Evolutionary conservation across 2,113 vertebrate species (phyloP), one percentile per base, ranked within the genome.

Genomic region (Caranx melampygus): DNA sequence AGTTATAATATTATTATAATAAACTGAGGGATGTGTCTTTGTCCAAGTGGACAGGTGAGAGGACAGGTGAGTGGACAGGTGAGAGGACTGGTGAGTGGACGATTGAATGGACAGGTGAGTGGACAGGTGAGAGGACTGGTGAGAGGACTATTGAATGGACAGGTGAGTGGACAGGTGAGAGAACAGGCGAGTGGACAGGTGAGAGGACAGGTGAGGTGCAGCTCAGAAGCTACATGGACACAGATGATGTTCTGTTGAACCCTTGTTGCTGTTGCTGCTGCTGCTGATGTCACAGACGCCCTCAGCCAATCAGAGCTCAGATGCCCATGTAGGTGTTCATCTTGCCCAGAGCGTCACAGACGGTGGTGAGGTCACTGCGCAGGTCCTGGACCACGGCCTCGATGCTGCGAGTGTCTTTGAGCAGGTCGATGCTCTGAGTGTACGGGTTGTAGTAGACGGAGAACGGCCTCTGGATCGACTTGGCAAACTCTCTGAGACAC

Each of bases 371-470:
- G 94, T 99, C 97, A 0, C 97, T 96, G 83, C 98, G 96, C 33
- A 99, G 96, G 85, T 98, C 97, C 82, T 97, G 97, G 21, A 99
- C 97, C 79, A 99, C 97, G 0, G 96, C 96, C 89, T 99, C 97
- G 73, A 99, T 97, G 89, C 97, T 96, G 84, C 96, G 94, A 37
- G 97, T 98, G 89, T 99, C 97, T 90, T 98, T 99, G 77, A 99
- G 95, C 85, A 98, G 96, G 92, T 99, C 97, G 58, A 99, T 88
- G 81, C 97, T 98, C 93, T 98, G 97, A 0, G 98, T 99, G 81
- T 99, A 99, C 8, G 98, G 98, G 92, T 99, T 98, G 93, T 99
- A 99, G 93, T 97, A 97, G n/a, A 99, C 97, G 0, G 97, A 99
- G 93, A 99, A 99, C 13, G 98, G 98, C 21, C 98, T 94, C 86